Evolutionary conservation across 2,888 invertebrate genomes (phyloP), one percentile per base, ranked within the genome.

Genomic region (Poecilus cupreus): DNA sequence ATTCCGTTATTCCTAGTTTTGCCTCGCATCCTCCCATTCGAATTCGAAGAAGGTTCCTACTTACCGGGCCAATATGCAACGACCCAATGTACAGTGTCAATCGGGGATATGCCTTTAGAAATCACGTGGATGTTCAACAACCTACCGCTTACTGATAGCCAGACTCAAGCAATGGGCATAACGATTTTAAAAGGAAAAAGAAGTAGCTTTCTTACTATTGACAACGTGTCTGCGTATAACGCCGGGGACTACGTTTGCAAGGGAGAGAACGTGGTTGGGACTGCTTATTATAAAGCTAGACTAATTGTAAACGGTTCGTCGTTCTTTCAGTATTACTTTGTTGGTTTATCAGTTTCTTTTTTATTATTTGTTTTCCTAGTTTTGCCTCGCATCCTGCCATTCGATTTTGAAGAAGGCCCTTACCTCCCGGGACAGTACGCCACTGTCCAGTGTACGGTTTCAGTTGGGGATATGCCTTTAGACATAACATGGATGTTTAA

Each of bases 181-280:
- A 60, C 82, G 5, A 81, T 85, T 6, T 83, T 84, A 6, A 80
- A 83, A 18, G 85, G 85, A 24, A 83, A 82, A 83, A 83, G 86
- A 93, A 82, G 94, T 94, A 82, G 92, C 91, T 86, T 93, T 92
- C 77, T 91, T 18, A 83, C 84, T 8, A 85, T 86, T 37, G 86
- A 86, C 77, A 84, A 85, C 6, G 83, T 86, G 20, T 78, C 82
- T 10, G 83, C 85, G 16, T 83, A 82, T 82, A 82, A 85, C 82
- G 92, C 93, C 85, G 95, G 94, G 85, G 92, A 92, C 84, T 95
- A 94, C 88, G 92, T 93, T 82, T 95, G 95, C 88, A 91, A 92
- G 86, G 95, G 93, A 80, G 91, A 92, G 85, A 95, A 94, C 90
- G 88, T 90, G 83, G 94, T 93, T 83, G 94, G 94, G 87, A 91